A percentile compares a stretch with the other conserved stretches of the same genome.
Evolutionary conservation across 2,797 vertebrate genomes (phyloP).

Genomic region (Chelmon rostratus): DNA sequence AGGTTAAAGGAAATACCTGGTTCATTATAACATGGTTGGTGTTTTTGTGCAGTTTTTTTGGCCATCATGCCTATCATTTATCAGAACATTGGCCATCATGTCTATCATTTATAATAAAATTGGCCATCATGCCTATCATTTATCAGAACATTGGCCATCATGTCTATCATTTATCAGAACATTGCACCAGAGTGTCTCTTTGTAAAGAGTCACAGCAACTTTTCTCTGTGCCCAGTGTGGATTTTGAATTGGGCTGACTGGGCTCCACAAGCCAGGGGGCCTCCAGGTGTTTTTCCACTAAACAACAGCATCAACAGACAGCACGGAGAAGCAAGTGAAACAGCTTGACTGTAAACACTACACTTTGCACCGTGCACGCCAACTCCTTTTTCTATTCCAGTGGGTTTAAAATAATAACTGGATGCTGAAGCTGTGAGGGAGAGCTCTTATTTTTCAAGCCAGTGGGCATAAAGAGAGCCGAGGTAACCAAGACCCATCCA

Average conservation of each 20-base stretch:
- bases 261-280: background rate
- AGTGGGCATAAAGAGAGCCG: background rate
- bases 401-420: background rate
- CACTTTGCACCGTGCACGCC: background rate
- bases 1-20: background rate
- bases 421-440: background rate
- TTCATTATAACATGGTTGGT: background rate
- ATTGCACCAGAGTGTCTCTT: background rate
- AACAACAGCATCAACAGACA: background rate
- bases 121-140: background rate
- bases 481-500: background rate
- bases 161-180: background rate
- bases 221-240: background rate
- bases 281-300: background rate
- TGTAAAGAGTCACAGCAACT: background rate
- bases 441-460: background rate
- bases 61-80: background rate
- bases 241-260: background rate
- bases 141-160: background rate
- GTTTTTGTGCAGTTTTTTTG: background rate
- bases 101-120: background rate
- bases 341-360: conserved; percentile 2
- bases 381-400: background rate
- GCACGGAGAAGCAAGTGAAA: background rate
- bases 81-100: background rate